These are phyloP conservation scores for Sarcophaga variegata DNA, from an alignment of 2,888 invertebrate genomes.

Conservation along the genomic window DNA sequence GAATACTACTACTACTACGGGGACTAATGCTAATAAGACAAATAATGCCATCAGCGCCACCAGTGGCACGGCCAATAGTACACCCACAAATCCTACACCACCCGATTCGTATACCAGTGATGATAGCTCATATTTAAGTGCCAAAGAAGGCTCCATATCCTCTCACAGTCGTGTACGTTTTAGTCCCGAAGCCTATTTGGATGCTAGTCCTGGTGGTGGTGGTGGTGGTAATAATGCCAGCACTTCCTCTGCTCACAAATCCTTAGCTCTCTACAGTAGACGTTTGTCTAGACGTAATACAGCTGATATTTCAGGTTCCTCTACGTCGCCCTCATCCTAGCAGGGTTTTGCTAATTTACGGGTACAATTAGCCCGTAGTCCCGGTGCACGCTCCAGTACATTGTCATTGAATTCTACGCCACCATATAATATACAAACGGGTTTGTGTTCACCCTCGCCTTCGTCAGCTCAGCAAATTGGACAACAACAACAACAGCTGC, in stretches of 20 bases:
- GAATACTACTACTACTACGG: background rate
- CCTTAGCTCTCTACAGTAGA: slow-evolving; percentile 71
- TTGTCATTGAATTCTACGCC: slow-evolving; percentile 66
- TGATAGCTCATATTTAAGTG: slow-evolving; percentile 94
- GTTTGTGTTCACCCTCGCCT: slow-evolving; percentile 27
- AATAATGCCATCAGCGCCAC: slow-evolving; percentile 43
- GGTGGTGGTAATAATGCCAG: slow-evolving; percentile 66
- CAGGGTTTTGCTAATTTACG: slow-evolving; percentile 75
- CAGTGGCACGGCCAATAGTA: slow-evolving; percentile 76
- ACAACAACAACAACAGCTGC: slow-evolving; percentile 68
- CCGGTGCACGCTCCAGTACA: slow-evolving; percentile 76
- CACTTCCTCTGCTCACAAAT: slow-evolving; percentile 66
- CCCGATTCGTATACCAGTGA: slow-evolving; percentile 93
- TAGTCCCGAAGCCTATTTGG: slow-evolving; percentile 89
- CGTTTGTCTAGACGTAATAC: slow-evolving; percentile 76
- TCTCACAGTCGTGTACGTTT: slow-evolving; percentile 88
- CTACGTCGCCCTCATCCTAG: slow-evolving; percentile 80
- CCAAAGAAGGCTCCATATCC: slow-evolving; percentile 87
- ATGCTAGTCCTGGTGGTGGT: slow-evolving; percentile 79
- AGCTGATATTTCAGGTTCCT: slow-evolving; percentile 72
- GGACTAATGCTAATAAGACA: background rate
- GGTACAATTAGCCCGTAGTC: slow-evolving; percentile 78
- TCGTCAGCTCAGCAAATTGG: slow-evolving; percentile 25
- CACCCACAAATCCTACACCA: slow-evolving; percentile 92
- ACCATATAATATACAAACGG: slow-evolving; percentile 43